These are phyloP conservation scores for Upupa epops DNA, from an alignment of 2,113 vertebrate genomes.

Conservation along the genomic window DNA sequence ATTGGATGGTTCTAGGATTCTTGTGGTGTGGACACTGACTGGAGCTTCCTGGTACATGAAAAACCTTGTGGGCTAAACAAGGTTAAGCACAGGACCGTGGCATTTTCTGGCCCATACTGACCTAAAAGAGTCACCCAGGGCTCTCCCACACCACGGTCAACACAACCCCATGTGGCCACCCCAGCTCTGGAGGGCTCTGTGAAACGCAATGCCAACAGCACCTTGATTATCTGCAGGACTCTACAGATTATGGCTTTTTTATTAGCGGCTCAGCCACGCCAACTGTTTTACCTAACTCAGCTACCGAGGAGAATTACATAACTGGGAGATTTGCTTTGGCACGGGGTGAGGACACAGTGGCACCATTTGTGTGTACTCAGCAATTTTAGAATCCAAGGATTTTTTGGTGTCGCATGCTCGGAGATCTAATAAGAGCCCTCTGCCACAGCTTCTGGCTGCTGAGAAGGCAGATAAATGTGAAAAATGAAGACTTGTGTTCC, in stretches of 20 bases:
- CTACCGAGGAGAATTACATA: slow-evolving; percentile 48
- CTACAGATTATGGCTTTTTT: background rate
- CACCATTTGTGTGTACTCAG: slow-evolving; percentile 75
- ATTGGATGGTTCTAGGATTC: too few relatives aligned
- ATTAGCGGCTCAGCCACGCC: background rate
- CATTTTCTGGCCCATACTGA: background rate
- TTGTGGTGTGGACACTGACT: background rate
- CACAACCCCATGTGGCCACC: background rate
- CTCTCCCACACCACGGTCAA: rapidly evolving
- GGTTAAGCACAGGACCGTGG: background rate
- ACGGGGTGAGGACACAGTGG: slow-evolving; percentile 68
- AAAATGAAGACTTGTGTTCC: slow-evolving; percentile 34
- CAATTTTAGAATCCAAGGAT: slow-evolving; percentile 63
- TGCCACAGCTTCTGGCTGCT: slow-evolving; percentile 30
- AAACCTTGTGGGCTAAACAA: background rate
- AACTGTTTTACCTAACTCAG: background rate
- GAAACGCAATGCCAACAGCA: background rate
- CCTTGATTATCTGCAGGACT: background rate
- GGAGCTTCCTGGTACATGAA: background rate
- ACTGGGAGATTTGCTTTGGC: slow-evolving; percentile 78
- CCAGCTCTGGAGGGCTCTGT: rapidly evolving
- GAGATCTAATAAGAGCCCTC: slow-evolving; percentile 43
- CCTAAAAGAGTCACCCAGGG: background rate
- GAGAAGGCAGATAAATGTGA: slow-evolving; percentile 21
- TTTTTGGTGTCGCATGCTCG: slow-evolving; percentile 58